Evolutionary conservation across 2,113 vertebrate genomes (phyloP).

Genomic region (Andinoacara biseriatus): DNA sequence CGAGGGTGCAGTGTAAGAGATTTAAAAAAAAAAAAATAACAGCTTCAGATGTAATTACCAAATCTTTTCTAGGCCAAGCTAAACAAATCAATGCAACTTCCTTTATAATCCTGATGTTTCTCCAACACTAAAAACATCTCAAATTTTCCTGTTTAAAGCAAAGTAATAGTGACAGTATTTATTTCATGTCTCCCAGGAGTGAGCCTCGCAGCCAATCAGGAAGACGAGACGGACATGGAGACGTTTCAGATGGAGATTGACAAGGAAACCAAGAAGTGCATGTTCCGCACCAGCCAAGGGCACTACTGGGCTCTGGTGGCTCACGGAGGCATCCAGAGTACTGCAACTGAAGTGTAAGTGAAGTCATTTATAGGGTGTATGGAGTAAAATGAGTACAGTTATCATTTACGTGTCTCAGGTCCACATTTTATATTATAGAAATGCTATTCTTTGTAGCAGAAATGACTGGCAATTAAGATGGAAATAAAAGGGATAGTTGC

Average conservation of each 20-base stretch:
- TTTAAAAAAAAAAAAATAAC: background rate
- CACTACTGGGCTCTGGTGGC: constrained; percentile 94
- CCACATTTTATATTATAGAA: background rate
- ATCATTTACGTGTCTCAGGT: background rate
- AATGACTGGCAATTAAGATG: background rate
- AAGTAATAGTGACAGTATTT: constrained; percentile 17
- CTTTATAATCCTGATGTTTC: background rate
- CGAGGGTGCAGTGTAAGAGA: constrained; percentile 18
- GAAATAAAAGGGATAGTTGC: fast-evolving
- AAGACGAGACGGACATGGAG: constrained; percentile 93
- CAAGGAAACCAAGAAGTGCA: constrained; percentile 89
- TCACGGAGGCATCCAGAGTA: constrained; percentile 92
- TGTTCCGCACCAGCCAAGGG: constrained; percentile 88
- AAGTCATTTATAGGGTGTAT: background rate
- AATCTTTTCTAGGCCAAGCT: background rate
- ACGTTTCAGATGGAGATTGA: constrained; percentile 97
- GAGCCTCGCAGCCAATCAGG: constrained; percentile 95
- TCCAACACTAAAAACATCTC: constrained; percentile 1
- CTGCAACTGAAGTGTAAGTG: constrained; percentile 89
- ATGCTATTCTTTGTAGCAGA: background rate
- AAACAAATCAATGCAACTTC: background rate
- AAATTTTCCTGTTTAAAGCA: background rate
- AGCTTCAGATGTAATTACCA: constrained; percentile 49
- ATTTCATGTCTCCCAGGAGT: constrained; percentile 80
- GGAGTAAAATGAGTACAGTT: background rate